Percentiles rank a stretch among this genome's conserved stretches.
Conservation (phyloP, 92 coral and sea anemone genomes). For the Umimayanthus chanpuru region DNA sequence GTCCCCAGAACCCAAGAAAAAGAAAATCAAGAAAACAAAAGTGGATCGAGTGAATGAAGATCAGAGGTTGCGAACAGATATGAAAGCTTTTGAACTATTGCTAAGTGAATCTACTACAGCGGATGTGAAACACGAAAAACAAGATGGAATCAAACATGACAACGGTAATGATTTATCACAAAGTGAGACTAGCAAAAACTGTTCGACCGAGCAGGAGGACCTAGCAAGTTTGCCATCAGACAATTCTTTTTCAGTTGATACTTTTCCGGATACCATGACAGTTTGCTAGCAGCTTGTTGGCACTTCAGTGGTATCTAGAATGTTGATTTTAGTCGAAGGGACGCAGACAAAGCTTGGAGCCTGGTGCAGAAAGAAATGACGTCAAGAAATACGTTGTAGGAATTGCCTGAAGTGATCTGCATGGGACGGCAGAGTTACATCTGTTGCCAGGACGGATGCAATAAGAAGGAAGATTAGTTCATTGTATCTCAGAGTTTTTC, state of each 20-base stretch:
- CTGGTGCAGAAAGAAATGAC: no score
- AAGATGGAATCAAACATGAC: conserved; percentile 5
- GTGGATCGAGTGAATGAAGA: not conserved
- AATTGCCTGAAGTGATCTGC: no score
- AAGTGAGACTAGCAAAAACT: not conserved
- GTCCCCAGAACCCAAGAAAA: conserved; percentile 33
- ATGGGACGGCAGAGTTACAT: no score
- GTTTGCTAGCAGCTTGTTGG: not conserved
- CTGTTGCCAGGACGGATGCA: no score
- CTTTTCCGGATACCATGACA: not conserved
- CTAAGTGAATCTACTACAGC: not conserved
- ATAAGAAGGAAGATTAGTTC: no score
- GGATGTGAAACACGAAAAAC: conserved; percentile 9
- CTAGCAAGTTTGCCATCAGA: not conserved
- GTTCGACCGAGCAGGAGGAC: conserved; percentile 45
- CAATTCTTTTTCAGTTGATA: not conserved
- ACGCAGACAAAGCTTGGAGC: no score
- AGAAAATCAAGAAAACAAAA: conserved; percentile 22
- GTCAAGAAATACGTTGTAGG: no score
- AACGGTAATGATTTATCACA: not conserved
- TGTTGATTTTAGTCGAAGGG: no score
- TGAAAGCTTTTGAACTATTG: conserved; percentile 14
- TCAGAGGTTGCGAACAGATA: not conserved
- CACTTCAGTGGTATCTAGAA: no score
- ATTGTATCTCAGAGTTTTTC: no score